Evolutionary conservation across 2,113 vertebrate genomes (phyloP).

Genomic region (Atlantisia rogersi): DNA sequence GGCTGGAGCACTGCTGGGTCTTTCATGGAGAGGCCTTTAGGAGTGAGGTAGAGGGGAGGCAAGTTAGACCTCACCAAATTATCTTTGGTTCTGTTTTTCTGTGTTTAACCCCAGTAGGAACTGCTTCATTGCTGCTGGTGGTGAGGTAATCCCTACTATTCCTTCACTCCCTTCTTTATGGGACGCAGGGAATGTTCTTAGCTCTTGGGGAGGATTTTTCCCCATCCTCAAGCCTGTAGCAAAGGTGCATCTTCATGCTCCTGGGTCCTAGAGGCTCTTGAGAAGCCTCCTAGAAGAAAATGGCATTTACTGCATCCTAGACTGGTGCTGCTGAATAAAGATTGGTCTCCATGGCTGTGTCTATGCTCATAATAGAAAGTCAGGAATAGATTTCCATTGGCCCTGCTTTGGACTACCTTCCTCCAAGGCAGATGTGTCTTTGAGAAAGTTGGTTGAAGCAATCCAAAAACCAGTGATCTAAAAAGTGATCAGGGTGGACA

Average conservation of each 20-base stretch:
- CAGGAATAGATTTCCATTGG: not conserved
- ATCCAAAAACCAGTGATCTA: not conserved
- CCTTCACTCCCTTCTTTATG: not conserved
- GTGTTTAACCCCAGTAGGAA: not conserved
- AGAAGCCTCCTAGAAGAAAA: not conserved
- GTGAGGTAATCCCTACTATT: no score
- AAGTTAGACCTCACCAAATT: not conserved
- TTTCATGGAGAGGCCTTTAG: not conserved
- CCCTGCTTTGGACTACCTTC: not conserved
- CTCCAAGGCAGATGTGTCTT: not conserved
- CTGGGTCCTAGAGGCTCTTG: not conserved
- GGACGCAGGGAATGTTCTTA: not conserved
- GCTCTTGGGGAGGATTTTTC: not conserved
- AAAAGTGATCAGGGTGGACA: not conserved
- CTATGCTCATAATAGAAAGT: not conserved
- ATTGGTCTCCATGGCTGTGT: not conserved
- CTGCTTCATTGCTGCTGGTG: not conserved
- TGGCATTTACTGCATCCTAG: not conserved
- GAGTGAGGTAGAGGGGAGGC: not conserved
- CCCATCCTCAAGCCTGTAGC: not conserved
- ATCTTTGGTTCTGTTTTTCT: not conserved
- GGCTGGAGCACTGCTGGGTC: not conserved
- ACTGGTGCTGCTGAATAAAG: accelerated
- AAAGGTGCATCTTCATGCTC: not conserved
- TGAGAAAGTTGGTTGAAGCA: not conserved